Conservation (phyloP, 2,113 vertebrate genomes). For the human region DNA sequence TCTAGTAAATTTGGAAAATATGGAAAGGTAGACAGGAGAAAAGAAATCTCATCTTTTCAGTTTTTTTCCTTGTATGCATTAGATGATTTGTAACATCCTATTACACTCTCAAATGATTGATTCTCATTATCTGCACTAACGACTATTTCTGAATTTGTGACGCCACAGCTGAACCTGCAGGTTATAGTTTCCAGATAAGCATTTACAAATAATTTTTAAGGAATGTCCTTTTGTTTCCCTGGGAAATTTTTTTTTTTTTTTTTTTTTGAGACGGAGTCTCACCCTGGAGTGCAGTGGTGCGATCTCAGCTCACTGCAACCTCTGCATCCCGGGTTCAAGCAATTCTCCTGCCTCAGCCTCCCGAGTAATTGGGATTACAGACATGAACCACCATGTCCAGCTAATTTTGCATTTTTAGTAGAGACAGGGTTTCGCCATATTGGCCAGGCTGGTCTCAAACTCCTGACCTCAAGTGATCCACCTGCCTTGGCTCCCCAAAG, state of each 20-base stretch:
- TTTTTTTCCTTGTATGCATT: not conserved
- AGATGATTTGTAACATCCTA: not conserved
- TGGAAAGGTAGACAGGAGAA: not conserved
- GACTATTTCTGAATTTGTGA: not conserved
- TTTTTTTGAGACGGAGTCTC: not conserved
- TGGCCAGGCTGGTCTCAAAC: no score
- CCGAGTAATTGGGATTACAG: no score
- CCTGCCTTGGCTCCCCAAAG: no score
- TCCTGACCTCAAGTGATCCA: no score
- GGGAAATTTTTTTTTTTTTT: not conserved
- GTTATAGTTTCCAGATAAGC: constrained; percentile 2
- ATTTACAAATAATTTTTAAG: not conserved
- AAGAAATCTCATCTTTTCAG: not conserved
- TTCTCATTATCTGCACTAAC: not conserved
- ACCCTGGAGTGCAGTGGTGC: no score
- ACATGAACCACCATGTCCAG: no score
- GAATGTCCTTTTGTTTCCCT: not conserved
- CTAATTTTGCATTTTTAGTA: no score
- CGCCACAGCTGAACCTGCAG: not conserved
- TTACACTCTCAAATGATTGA: not conserved
- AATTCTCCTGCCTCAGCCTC: no score
- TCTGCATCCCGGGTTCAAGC: no score
- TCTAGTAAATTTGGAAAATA: not conserved
- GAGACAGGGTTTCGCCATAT: no score
- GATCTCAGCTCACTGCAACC: no score